phyloP scores from a whole-genome alignment of 2,888 invertebrate genomes.

The Drosophila rellima region DNA sequence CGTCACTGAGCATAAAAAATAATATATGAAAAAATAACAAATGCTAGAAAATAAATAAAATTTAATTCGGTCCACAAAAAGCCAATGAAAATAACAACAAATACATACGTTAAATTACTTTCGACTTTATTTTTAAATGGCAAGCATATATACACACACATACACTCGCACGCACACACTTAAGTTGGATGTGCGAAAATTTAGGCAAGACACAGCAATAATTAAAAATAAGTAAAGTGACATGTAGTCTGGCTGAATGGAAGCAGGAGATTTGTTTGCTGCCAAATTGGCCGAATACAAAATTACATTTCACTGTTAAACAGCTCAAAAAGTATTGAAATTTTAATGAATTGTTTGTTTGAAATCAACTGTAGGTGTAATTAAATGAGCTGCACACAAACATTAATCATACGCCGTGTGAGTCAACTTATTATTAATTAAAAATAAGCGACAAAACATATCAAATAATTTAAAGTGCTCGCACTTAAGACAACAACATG shows the following conservation, averaged over 20 bases:
- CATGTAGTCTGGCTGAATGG: slow-evolving; percentile 67
- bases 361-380: neutral
- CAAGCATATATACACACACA: slow-evolving; percentile 29
- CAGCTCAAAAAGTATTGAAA: slow-evolving; percentile 14
- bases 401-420: slow-evolving; percentile 61
- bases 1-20: slow-evolving; percentile 33
- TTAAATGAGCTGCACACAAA: slow-evolving; percentile 19
- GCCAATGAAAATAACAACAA: slow-evolving; percentile 35
- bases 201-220: slow-evolving; percentile 35
- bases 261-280: slow-evolving; percentile 55
- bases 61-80: slow-evolving; percentile 19
- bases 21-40: slow-evolving; percentile 16
- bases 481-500: neutral
- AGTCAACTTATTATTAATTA: slow-evolving; percentile 30
- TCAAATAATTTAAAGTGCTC: neutral
- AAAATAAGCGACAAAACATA: slow-evolving; percentile 4
- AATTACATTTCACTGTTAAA: slow-evolving; percentile 40
- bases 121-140: slow-evolving; percentile 71
- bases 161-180: slow-evolving; percentile 3
- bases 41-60: slow-evolving; percentile 31
- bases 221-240: slow-evolving; percentile 61
- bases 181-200: slow-evolving; percentile 40
- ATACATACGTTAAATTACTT: slow-evolving; percentile 66
- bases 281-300: slow-evolving; percentile 66
- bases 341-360: slow-evolving; percentile 13